Conservation (phyloP, 92 coral and sea anemone species). For the Scolanthus callimorphus region DNA sequence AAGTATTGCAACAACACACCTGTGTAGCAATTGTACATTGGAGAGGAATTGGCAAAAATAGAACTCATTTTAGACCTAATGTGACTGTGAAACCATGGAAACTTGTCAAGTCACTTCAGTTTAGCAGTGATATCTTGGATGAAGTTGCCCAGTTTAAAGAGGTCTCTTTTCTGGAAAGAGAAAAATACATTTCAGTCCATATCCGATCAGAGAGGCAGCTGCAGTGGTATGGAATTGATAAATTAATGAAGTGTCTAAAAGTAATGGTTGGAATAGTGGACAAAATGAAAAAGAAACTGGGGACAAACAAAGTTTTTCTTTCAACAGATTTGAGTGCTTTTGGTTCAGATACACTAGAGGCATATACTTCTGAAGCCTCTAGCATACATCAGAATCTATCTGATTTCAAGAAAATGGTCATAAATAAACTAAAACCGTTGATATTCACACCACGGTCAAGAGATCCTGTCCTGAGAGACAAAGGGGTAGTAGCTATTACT, state of each 20-base stretch:
- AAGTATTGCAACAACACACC: slow-evolving; percentile 47
- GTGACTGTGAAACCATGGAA: slow-evolving; percentile 58
- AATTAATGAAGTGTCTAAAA: slow-evolving; percentile 53
- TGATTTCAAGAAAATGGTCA: slow-evolving; percentile 39
- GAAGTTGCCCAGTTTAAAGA: slow-evolving; percentile 39
- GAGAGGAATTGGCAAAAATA: slow-evolving; percentile 82
- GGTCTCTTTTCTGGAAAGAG: slow-evolving; percentile 36
- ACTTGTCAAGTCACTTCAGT: slow-evolving; percentile 58
- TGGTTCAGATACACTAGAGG: slow-evolving; percentile 83
- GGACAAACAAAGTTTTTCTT: slow-evolving; percentile 58
- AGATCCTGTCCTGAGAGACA: slow-evolving; percentile 61
- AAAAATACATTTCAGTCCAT: slow-evolving; percentile 71
- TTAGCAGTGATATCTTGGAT: slow-evolving; percentile 55
- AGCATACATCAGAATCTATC: slow-evolving; percentile 34
- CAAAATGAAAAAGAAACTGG: slow-evolving; percentile 42
- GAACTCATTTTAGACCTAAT: slow-evolving; percentile 78
- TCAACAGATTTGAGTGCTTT: slow-evolving; percentile 80
- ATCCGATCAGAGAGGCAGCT: slow-evolving; percentile 91
- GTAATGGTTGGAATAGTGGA: slow-evolving; percentile 42
- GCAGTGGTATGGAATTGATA: slow-evolving; percentile 79
- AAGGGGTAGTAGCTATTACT: slow-evolving; percentile 90
- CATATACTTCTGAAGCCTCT: slow-evolving; percentile 47
- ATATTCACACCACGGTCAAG: slow-evolving; percentile 57
- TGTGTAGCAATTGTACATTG: slow-evolving; percentile 88
- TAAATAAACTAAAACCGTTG: slow-evolving; percentile 42